A percentile compares a stretch with the other conserved stretches of the same genome.
Evolutionary conservation across 2,113 vertebrate species (phyloP).

Genomic region (Antennarius striatus): DNA sequence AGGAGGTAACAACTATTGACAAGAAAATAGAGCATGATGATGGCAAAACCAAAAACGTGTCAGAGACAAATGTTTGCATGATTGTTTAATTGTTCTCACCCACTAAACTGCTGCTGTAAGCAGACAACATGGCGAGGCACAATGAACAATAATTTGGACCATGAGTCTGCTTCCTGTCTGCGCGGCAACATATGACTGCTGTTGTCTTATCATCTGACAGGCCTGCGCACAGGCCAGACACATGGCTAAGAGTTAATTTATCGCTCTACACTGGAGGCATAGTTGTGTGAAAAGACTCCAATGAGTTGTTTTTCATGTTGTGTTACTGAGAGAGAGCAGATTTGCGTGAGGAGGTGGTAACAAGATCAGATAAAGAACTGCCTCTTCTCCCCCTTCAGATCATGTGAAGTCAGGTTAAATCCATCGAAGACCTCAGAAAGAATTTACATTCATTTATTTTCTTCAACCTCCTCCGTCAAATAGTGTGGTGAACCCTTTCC

Average conservation of each 20-base stretch:
- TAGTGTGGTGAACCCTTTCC: constrained; percentile 31
- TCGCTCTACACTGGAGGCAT: constrained; percentile 17
- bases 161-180: constrained; percentile 66
- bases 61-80: constrained; percentile 33
- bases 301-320: constrained; percentile 1
- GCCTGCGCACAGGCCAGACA: constrained; percentile 40
- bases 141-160: constrained; percentile 66
- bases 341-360: not conserved
- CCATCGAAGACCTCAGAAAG: not conserved
- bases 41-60: not conserved
- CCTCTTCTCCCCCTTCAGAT: not conserved
- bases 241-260: constrained; percentile 34
- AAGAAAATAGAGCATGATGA: not conserved
- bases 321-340: not conserved
- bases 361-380: not conserved
- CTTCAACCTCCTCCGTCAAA: constrained; percentile 9
- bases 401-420: constrained; percentile 21
- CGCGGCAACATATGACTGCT: constrained; percentile 69
- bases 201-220: constrained; percentile 72
- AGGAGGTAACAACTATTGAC: not conserved
- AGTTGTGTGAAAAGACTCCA: constrained; percentile 20
- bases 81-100: constrained; percentile 41
- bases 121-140: constrained; percentile 47
- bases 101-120: constrained; percentile 62
- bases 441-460: constrained; percentile 16